A percentile compares a stretch with the other conserved stretches of the same genome.
Evolutionary conservation across 1,140 invertebrate genomes (phyloP).

Genomic region (Drosophila azteca): DNA sequence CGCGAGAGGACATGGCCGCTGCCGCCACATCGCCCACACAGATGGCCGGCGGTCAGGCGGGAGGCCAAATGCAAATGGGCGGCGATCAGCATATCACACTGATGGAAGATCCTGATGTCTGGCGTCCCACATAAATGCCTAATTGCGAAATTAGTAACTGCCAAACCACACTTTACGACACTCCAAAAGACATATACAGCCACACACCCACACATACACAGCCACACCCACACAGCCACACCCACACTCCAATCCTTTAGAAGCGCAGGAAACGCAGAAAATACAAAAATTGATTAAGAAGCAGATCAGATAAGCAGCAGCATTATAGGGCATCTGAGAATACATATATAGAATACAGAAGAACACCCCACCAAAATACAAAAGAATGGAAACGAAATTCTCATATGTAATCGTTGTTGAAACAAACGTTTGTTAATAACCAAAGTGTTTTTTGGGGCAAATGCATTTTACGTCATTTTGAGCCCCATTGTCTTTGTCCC

Average conservation of each 20-base stretch:
- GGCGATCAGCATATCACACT: constrained; percentile 89
- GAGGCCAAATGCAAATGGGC: constrained; percentile 86
- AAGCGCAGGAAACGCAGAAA: constrained; percentile 37
- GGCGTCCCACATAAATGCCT: constrained; percentile 92
- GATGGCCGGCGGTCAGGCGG: constrained; percentile 85
- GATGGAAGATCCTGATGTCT: constrained; percentile 94
- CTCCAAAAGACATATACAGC: constrained; percentile 35
- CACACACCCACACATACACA: constrained; percentile 16
- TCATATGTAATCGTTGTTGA: constrained; percentile 59
- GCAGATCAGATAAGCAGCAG: constrained; percentile 14
- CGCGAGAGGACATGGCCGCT: constrained; percentile 92
- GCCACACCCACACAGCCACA: constrained; percentile 20
- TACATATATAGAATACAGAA: constrained; percentile 46
- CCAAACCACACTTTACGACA: constrained; percentile 48
- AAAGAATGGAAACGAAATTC: constrained; percentile 58
- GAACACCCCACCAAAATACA: constrained; percentile 75
- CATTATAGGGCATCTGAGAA: constrained; percentile 44
- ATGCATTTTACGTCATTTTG: constrained; percentile 54
- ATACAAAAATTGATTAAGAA: constrained; percentile 21
- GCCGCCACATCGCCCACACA: constrained; percentile 88
- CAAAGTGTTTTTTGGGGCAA: constrained; percentile 57
- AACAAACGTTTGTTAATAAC: constrained; percentile 32
- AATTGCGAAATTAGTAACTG: constrained; percentile 61
- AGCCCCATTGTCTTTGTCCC: constrained; percentile 20
- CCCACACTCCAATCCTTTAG: constrained; percentile 42